phyloP scores from a whole-genome alignment of 2,113 vertebrate genomes.

The Copsychus sechellarum region DNA sequence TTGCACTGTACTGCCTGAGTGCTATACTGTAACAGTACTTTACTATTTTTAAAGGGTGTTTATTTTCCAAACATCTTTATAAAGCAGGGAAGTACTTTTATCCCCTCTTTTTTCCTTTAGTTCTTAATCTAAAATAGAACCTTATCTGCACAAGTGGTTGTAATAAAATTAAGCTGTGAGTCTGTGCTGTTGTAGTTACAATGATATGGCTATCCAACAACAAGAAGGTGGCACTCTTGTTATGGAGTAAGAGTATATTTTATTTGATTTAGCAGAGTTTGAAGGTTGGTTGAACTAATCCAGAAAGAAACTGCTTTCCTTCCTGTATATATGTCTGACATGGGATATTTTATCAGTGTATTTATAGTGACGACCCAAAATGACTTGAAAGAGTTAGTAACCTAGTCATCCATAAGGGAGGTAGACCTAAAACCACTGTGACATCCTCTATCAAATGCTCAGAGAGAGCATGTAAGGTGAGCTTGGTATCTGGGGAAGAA shows the following conservation, averaged over 20 bases:
- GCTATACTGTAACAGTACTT: background rate
- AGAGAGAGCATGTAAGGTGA: background rate
- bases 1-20: background rate
- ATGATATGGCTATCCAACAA: background rate
- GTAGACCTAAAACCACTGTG: background rate
- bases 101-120: background rate
- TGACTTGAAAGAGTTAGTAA: background rate
- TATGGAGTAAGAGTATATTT: background rate
- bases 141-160: background rate
- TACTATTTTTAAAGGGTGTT: background rate
- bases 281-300: background rate
- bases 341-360: background rate
- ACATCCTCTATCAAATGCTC: background rate
- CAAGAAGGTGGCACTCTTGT: background rate
- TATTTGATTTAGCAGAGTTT: background rate
- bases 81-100: background rate
- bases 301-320: background rate
- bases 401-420: background rate
- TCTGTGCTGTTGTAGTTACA: background rate
- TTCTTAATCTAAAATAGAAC: background rate
- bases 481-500: background rate
- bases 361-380: background rate
- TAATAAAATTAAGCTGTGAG: background rate
- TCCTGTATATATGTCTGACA: background rate
- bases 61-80: background rate